A percentile compares a stretch with the other conserved stretches of the same genome.
These are phyloP conservation scores for Volucella inflata DNA, from an alignment of 2,888 invertebrate species.

Conservation along the genomic window DNA sequence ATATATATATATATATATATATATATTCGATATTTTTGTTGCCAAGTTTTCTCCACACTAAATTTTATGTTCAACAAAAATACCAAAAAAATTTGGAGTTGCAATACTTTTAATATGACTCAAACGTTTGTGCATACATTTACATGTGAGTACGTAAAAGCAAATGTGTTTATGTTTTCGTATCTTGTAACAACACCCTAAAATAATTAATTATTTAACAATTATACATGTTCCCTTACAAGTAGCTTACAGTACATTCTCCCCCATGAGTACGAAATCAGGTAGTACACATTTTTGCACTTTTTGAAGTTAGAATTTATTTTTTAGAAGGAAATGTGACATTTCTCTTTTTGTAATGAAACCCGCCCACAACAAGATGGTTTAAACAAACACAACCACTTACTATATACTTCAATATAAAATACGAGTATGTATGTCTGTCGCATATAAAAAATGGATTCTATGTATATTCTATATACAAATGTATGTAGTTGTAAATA, in stretches of 20 bases:
- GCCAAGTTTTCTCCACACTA: too few relatives aligned
- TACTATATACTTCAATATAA: neutral
- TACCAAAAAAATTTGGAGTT: too few relatives aligned
- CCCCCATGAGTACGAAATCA: neutral
- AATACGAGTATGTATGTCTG: neutral
- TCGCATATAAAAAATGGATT: too few relatives aligned
- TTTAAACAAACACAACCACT: neutral
- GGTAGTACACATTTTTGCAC: constrained; percentile 59
- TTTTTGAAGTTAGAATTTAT: constrained; percentile 53
- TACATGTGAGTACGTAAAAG: neutral
- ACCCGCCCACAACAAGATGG: constrained; percentile 13
- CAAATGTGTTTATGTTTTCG: neutral
- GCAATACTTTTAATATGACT: too few relatives aligned
- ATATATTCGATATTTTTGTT: too few relatives aligned
- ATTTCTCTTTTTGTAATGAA: constrained; percentile 47
- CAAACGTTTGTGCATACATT: neutral
- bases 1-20: too few relatives aligned
- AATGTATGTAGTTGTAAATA: too few relatives aligned
- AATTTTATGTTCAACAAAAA: too few relatives aligned
- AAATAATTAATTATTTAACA: constrained; percentile 57
- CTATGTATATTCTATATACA: too few relatives aligned
- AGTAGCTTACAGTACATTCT: constrained; percentile 16
- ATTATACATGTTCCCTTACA: constrained; percentile 40
- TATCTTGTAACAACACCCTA: constrained; percentile 19
- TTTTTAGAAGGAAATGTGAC: constrained; percentile 39